Conservation (phyloP, 2,888 invertebrate genomes). For the Molanna angustata region DNA sequence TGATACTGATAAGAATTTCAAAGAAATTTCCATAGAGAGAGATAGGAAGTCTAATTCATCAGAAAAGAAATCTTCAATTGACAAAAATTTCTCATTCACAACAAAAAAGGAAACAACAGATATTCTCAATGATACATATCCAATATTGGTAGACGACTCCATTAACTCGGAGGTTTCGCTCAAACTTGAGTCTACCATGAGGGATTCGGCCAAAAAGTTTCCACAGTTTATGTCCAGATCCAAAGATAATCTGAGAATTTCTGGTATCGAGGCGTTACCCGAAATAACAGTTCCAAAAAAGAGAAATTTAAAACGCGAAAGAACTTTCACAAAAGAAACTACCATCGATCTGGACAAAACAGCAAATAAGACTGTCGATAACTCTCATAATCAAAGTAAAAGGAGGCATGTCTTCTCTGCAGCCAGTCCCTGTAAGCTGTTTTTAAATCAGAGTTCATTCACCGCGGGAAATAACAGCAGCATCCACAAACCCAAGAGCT, state of each 20-base stretch:
- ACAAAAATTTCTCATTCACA: conserved; percentile 10
- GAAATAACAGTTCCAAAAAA: conserved; percentile 1
- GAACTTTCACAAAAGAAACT: conserved; percentile 47
- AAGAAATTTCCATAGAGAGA: not conserved
- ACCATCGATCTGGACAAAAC: conserved; percentile 10
- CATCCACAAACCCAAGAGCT: conserved; percentile 1
- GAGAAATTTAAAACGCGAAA: conserved; percentile 45
- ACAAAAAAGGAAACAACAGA: conserved; percentile 1
- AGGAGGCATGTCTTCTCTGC: conserved; percentile 20
- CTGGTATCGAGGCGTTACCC: conserved; percentile 23
- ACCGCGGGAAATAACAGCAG: not conserved
- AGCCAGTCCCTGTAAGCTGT: conserved; percentile 25
- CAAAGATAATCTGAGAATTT: conserved; percentile 19
- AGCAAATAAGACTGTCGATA: conserved; percentile 33
- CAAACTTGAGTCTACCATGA: conserved; percentile 8
- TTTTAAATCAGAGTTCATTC: not conserved
- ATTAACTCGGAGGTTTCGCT: conserved; percentile 2
- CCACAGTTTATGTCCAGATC: conserved; percentile 8
- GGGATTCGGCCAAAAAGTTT: not conserved
- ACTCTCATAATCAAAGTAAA: conserved; percentile 35
- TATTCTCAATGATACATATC: conserved; percentile 14
- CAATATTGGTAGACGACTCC: conserved; percentile 12
- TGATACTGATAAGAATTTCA: not conserved
- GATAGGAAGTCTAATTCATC: not conserved
- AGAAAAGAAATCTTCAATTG: not conserved